Evolutionary conservation across 2,113 vertebrate genomes (phyloP).

Genomic region (Struthio camelus): DNA sequence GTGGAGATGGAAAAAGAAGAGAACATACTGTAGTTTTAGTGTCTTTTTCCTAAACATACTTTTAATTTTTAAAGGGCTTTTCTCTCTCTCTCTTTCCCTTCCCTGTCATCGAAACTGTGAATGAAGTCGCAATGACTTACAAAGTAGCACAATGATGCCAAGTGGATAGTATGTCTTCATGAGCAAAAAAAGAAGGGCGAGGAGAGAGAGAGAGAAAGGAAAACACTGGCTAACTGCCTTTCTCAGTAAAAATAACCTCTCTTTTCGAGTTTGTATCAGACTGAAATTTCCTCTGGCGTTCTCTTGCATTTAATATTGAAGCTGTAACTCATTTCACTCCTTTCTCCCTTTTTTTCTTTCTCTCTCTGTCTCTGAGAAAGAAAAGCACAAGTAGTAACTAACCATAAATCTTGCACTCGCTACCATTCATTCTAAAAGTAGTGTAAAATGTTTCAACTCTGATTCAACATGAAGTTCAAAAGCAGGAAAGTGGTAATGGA

Average conservation of each 20-base stretch:
- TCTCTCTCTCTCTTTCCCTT: not conserved
- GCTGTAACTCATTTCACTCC: not conserved
- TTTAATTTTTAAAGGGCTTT: not conserved
- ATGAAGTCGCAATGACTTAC: not conserved
- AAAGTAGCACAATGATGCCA: not conserved
- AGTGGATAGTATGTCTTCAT: not conserved
- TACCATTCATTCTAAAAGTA: not conserved
- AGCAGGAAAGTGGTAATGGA: not conserved
- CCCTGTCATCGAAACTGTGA: not conserved
- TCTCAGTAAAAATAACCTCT: not conserved
- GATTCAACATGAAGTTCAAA: not conserved
- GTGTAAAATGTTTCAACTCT: not conserved
- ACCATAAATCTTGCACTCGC: not conserved
- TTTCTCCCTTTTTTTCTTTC: not conserved
- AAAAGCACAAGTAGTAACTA: slow-evolving; percentile 7
- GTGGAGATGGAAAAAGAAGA: not conserved
- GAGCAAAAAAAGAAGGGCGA: not conserved
- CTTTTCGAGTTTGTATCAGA: not conserved
- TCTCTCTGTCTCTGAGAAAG: not conserved
- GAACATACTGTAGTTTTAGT: not conserved
- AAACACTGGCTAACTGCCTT: not conserved
- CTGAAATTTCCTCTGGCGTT: not conserved
- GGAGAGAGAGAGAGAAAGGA: not conserved
- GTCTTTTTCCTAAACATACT: not conserved
- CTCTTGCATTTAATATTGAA: not conserved